Percentiles rank a stretch among this genome's conserved stretches.
phyloP scores from a whole-genome alignment of 1,140 invertebrate genomes.

The Anoplophora glabripennis region DNA sequence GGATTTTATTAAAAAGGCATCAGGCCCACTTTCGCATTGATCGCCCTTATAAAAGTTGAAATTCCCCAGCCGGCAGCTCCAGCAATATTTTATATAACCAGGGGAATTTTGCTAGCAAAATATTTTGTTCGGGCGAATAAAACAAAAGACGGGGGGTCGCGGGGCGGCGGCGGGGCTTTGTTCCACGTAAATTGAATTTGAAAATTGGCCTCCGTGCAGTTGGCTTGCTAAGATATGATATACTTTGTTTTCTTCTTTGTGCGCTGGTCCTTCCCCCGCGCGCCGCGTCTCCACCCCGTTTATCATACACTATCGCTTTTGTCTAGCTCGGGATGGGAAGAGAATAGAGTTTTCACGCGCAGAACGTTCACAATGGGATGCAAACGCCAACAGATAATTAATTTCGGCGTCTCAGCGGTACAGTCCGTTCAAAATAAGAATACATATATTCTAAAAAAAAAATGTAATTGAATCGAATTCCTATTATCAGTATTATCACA shows the following conservation, averaged over 20 bases:
- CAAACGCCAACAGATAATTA: no score
- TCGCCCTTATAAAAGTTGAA: conserved; percentile 36
- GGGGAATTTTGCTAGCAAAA: conserved; percentile 41
- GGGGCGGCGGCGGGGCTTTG: conserved; percentile 32
- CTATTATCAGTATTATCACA: no score
- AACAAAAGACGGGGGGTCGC: conserved; percentile 29
- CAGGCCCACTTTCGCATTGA: conserved; percentile 7
- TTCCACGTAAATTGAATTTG: conserved; percentile 49
- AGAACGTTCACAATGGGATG: no score
- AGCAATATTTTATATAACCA: conserved; percentile 43
- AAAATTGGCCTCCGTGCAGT: conserved; percentile 43
- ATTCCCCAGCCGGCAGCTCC: conserved; percentile 33
- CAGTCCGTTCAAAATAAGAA: no score
- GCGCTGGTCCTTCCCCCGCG: conserved; percentile 7
- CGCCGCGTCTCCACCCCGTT: conserved; percentile 14
- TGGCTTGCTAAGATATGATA: conserved; percentile 41
- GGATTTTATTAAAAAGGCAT: no score
- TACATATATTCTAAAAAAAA: no score
- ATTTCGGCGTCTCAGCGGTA: no score
- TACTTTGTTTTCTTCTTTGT: conserved; percentile 33
- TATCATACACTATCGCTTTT: conserved; percentile 20
- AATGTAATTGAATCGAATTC: no score
- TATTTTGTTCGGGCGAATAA: conserved; percentile 38
- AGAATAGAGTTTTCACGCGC: no score
- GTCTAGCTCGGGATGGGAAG: no score